Base-by-base conservation (phyloP, 2,888 invertebrate species). In the Chrysodeixis includens region DNA sequence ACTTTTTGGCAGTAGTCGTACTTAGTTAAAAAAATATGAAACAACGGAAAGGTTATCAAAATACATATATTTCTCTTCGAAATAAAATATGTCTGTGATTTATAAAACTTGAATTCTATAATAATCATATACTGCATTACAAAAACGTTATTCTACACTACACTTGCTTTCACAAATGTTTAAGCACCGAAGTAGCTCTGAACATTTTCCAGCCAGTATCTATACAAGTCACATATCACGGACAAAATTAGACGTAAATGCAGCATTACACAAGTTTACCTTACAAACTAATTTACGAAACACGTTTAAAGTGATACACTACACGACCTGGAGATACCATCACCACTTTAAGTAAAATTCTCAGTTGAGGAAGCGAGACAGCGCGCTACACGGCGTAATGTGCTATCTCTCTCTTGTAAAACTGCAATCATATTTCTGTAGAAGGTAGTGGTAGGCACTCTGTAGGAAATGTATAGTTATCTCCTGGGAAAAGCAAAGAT, bases 231-330 rank as follows among this genome's bases (percentile, higher is more conserved):
- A 49, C 1, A 58, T 59, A 58, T 63, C 60, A 32, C 61, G 64
- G 53, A 76, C 67, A n/a, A 67, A 78, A 78, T 76, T 76, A 67
- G 66, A 78, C 60, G 58, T 54, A 71, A 76, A 63, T 75, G 67
- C 68, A 56, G 59, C 76, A 60, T 75, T 75, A 49, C 62, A 58
- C 66, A 71, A 75, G 49, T 78, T 63, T 71, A 75, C 75, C 79
- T 74, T 59, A 30, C 63, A 26, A 35, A 51, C 49, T 18, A 56
- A 22, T 56, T 70, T 22, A 1, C 53, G 55, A 64, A 65, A 59
- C 76, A 54, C 66, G 62, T 76, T 73, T 61, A 62, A 56, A 62
- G 62, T 62, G 76, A 66, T 56, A 16, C 6, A 18, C 61, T 71
- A 71, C 72, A 54, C 63, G 60, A 63, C 67, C 53, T 69, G 60